Percentiles rank a stretch among this genome's conserved stretches.
Evolutionary conservation across 2,797 vertebrate species (phyloP).

Genomic region (Cuculus canorus): DNA sequence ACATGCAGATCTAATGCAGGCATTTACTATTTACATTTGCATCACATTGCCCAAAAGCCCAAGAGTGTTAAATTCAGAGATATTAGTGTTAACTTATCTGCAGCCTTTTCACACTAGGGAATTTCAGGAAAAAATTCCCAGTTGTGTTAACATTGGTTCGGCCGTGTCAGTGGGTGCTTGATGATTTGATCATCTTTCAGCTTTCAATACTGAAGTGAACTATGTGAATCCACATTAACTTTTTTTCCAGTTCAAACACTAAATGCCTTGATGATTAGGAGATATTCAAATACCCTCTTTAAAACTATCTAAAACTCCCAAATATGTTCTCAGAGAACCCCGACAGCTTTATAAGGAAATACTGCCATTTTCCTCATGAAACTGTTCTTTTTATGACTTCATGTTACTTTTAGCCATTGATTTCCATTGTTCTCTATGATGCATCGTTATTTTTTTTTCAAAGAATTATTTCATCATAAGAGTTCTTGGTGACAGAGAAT

Average conservation of each 20-base stretch:
- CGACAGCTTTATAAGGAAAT: not conserved
- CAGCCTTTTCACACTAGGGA: not conserved
- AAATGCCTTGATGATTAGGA: not conserved
- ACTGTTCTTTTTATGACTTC: not conserved
- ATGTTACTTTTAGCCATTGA: not conserved
- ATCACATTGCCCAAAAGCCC: not conserved
- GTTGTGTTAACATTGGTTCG: slow-evolving; percentile 1
- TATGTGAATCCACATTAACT: not conserved
- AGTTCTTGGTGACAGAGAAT: not conserved
- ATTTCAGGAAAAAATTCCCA: slow-evolving; percentile 32
- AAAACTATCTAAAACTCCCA: not conserved
- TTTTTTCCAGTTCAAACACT: not conserved
- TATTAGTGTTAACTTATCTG: not conserved
- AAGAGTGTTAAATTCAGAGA: not conserved
- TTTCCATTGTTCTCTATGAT: not conserved
- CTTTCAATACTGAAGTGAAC: not conserved
- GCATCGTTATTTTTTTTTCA: not conserved
- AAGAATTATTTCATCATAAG: not conserved
- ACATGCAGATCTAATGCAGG: not conserved
- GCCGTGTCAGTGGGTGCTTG: not conserved
- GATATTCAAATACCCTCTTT: not conserved
- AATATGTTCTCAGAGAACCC: not conserved
- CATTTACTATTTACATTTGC: not conserved
- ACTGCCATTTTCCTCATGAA: not conserved
- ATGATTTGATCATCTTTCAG: not conserved